Evolutionary conservation across 2,113 vertebrate species (phyloP).

Genomic region (Tupaia chinensis): DNA sequence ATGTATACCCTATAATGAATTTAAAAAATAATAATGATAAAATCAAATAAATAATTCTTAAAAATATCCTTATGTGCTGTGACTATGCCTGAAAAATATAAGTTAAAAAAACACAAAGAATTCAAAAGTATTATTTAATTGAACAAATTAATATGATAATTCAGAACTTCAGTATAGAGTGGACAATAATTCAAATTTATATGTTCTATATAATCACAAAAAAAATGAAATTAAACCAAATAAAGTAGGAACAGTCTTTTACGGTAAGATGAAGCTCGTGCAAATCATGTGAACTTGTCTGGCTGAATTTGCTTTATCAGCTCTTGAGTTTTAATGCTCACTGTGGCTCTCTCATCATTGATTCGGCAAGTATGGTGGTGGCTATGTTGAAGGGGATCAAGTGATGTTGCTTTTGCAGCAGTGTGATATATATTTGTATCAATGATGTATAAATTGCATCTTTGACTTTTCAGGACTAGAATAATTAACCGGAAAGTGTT

Average conservation of each 20-base stretch:
- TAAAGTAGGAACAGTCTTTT: not conserved
- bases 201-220: not conserved
- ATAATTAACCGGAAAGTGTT: constrained; percentile 26
- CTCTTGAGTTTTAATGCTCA: not conserved
- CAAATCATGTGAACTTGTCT: not conserved
- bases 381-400: not conserved
- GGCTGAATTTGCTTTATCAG: not conserved
- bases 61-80: not conserved
- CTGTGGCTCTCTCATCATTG: not conserved
- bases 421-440: not conserved
- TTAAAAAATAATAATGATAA: too few relatives aligned
- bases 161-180: not conserved
- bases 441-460: not conserved
- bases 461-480: not conserved
- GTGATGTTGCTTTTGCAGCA: not conserved
- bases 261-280: not conserved
- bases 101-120: not conserved
- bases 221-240: not conserved
- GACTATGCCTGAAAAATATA: constrained; percentile 23
- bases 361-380: not conserved
- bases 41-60: too few relatives aligned
- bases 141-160: not conserved
- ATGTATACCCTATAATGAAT: too few relatives aligned
- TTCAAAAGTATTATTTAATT: not conserved
- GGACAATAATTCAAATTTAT: not conserved